Percentiles rank a stretch among this genome's conserved stretches.
phyloP scores from a whole-genome alignment of 2,113 vertebrate genomes.

The Lepisosteus osseus region DNA sequence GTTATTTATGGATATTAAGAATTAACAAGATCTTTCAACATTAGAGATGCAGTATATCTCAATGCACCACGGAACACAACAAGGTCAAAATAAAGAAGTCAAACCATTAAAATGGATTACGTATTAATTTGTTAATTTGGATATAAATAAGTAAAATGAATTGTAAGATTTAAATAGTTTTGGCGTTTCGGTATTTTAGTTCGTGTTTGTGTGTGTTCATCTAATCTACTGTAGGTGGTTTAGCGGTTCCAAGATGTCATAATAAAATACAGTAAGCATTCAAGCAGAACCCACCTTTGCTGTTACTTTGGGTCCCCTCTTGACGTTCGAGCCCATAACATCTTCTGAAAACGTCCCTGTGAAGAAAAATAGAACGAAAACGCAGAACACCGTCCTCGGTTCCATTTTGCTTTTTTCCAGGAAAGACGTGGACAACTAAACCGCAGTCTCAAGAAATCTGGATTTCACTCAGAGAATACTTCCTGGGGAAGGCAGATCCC shows the following conservation, averaged over 20 bases:
- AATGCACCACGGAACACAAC: no score
- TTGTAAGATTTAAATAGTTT: no score
- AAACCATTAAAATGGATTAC: no score
- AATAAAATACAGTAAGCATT: background rate
- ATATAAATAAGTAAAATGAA: no score
- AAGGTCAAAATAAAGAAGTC: no score
- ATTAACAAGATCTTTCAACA: no score
- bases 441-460: background rate
- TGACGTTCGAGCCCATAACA: constrained; percentile 35
- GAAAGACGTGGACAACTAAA: background rate
- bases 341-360: constrained; percentile 30
- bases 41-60: no score
- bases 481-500: background rate
- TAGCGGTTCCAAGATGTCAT: no score
- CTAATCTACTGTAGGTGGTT: no score
- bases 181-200: background rate
- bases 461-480: background rate
- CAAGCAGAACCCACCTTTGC: constrained; percentile 60
- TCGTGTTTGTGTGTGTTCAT: background rate
- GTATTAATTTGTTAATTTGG: no score
- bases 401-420: constrained; percentile 39
- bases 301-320: constrained; percentile 66
- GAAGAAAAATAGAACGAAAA: constrained; percentile 30
- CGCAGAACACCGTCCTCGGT: constrained; percentile 25
- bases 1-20: no score